Percentiles rank a stretch among this genome's conserved stretches.
Conservation (phyloP, 2,797 vertebrate species). For the Ctenochaetus hawaiiensis region DNA sequence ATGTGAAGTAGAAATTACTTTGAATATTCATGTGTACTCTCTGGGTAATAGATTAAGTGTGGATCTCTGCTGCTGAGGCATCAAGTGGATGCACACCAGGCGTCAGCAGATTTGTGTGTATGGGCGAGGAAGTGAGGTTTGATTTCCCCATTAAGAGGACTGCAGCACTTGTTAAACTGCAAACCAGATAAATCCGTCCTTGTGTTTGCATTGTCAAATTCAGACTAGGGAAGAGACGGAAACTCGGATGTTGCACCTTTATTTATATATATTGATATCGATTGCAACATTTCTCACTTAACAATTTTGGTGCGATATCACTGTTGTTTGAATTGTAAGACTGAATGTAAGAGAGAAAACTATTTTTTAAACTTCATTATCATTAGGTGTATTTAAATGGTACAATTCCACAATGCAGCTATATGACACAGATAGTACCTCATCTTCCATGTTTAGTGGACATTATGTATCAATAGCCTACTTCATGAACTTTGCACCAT, state of each 20-base stretch:
- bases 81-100: slow-evolving; percentile 36
- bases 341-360: too few species aligned
- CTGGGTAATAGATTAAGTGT: slow-evolving; percentile 29
- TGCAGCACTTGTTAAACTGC: slow-evolving; percentile 58
- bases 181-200: slow-evolving; percentile 56
- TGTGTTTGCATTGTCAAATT: slow-evolving; percentile 43
- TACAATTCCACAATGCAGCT: too few species aligned
- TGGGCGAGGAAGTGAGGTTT: slow-evolving; percentile 44
- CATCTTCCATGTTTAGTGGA: neutral
- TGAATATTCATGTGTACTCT: slow-evolving; percentile 35
- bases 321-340: too few species aligned
- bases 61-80: slow-evolving; percentile 50
- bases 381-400: neutral
- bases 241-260: neutral
- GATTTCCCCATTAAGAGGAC: slow-evolving; percentile 65
- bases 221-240: slow-evolving; percentile 14
- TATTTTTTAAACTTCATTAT: neutral
- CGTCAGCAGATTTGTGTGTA: slow-evolving; percentile 67
- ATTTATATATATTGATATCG: neutral
- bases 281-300: neutral
- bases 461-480: neutral
- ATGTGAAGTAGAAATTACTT: slow-evolving; percentile 3
- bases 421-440: too few species aligned
- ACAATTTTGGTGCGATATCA: neutral
- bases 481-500: neutral